Evolutionary conservation across 1,140 invertebrate genomes (phyloP).

Genomic region (Episyrphus balteatus): DNA sequence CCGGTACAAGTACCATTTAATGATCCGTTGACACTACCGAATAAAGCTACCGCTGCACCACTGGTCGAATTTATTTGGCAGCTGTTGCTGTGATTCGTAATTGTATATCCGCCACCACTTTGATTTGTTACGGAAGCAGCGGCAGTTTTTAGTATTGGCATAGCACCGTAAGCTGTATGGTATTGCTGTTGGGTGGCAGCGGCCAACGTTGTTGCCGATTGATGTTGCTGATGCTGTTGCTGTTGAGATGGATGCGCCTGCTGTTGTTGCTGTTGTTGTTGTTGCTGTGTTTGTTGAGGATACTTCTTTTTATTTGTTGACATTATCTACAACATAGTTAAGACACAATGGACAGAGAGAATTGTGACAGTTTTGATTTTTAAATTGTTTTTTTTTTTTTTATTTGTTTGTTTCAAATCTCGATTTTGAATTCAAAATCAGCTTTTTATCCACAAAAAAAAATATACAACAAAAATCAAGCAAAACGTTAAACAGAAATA

Average conservation of each 20-base stretch:
- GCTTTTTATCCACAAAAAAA: not conserved
- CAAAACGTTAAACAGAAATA: not conserved
- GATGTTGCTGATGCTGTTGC: constrained; percentile 5
- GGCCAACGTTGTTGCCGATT: constrained; percentile 5
- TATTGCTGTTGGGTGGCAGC: constrained; percentile 8
- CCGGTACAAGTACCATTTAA: constrained; percentile 9
- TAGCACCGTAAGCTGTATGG: constrained; percentile 12
- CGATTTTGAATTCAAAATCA: too few relatives aligned
- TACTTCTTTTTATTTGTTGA: constrained; percentile 23
- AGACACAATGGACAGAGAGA: constrained; percentile 6
- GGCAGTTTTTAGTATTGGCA: constrained; percentile 15
- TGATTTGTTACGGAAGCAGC: not conserved
- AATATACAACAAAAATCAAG: not conserved
- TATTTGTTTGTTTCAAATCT: not conserved
- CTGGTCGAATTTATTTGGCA: constrained; percentile 11
- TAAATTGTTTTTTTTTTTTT: constrained; percentile 1
- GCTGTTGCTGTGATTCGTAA: constrained; percentile 3
- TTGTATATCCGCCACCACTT: too few relatives aligned
- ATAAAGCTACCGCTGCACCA: constrained; percentile 6
- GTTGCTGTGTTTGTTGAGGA: constrained; percentile 11
- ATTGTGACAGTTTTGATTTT: constrained; percentile 9
- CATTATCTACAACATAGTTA: constrained; percentile 24
- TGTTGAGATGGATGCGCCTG: constrained; percentile 6
- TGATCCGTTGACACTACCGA: constrained; percentile 1
- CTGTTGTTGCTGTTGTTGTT: constrained; percentile 6